Base-by-base conservation (phyloP, 2,888 invertebrate species). In the Chrysolina americana region DNA sequence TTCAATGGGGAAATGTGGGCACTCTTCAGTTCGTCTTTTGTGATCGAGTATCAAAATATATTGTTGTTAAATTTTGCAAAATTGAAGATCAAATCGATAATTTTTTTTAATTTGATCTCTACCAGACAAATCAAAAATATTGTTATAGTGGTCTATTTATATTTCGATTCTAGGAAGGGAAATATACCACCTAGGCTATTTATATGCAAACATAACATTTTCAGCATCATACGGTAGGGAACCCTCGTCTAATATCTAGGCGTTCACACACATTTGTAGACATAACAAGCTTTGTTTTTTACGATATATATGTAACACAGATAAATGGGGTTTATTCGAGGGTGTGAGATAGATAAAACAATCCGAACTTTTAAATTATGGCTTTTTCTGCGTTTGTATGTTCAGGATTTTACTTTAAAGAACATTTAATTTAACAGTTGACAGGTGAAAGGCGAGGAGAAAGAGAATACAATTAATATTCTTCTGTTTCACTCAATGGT, bases 341-440 rank as follows among this genome's bases (percentile, higher is more conserved):
- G 75, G 71, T 75, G 71, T 75, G 74, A 75, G 71, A 75, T 74
- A 74, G 74, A 74, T 75, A 75, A 75, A 75, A 75, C 75, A 71
- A 75, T 75, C 69, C 69, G 65, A 71, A 71, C 75, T 75, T 71
- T 71, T 71, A 75, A 75, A 75, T 75, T 75, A 75, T 71, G 65
- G 75, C 68, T 75, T 74, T 75, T 71, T 71, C 75, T 69, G 68
- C 71, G 56, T 75, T 71, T 65, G 73, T 73, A 65, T 75, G 69
- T 71, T 75, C 65, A 69, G 69, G 68, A 65, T 68, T 71, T 59
- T 69, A 65, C 64, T 69, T 44, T 62, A 64, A 68, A 75, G 71
- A 65, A 65, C 63, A 53, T 48, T 70, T 65, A 71, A 75, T 75
- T 75, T 71, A 69, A 71, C 71, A 71, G 65, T 53, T 75, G 71